A percentile compares a stretch with the other conserved stretches of the same genome.
Evolutionary conservation across 2,888 invertebrate genomes (phyloP).

Genomic region (Philereme transversata): DNA sequence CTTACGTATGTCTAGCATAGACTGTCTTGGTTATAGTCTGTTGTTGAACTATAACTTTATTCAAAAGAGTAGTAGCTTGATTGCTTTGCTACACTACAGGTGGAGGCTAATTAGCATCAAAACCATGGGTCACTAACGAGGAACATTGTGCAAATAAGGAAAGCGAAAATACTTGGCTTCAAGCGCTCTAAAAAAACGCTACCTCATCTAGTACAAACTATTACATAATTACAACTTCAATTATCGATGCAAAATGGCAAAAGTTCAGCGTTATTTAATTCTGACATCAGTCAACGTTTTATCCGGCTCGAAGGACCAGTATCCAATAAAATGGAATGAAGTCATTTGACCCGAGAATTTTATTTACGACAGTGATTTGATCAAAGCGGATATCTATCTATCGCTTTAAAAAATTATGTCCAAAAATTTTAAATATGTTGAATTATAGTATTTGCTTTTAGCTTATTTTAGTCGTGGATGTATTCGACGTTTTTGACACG

Average conservation of each 20-base stretch:
- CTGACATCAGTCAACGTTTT: conserved; percentile 16
- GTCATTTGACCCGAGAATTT: conserved; percentile 53
- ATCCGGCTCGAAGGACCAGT: conserved; percentile 38
- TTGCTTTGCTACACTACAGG: conserved; percentile 16
- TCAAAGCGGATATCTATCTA: conserved; percentile 16
- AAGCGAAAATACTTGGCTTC: neutral
- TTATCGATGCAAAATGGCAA: conserved; percentile 6
- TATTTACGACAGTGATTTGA: conserved; percentile 56
- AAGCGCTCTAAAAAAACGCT: neutral
- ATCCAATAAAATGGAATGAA: conserved; percentile 51
- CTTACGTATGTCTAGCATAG: conserved; percentile 3
- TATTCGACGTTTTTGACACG: neutral
- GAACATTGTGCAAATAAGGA: neutral
- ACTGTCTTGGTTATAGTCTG: conserved; percentile 3
- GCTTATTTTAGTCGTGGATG: neutral
- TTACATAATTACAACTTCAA: neutral
- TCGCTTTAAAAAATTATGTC: conserved; percentile 18
- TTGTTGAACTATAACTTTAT: conserved; percentile 16
- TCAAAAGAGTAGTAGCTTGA: conserved; percentile 4
- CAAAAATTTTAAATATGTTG: conserved; percentile 26
- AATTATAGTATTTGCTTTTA: conserved; percentile 16
- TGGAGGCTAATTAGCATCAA: conserved; percentile 1
- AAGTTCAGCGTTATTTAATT: conserved; percentile 14
- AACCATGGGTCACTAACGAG: neutral
- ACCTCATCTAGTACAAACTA: neutral